Evolutionary conservation across 1,140 invertebrate species (phyloP).

Genomic region (Meloidogyne chitwoodi): DNA sequence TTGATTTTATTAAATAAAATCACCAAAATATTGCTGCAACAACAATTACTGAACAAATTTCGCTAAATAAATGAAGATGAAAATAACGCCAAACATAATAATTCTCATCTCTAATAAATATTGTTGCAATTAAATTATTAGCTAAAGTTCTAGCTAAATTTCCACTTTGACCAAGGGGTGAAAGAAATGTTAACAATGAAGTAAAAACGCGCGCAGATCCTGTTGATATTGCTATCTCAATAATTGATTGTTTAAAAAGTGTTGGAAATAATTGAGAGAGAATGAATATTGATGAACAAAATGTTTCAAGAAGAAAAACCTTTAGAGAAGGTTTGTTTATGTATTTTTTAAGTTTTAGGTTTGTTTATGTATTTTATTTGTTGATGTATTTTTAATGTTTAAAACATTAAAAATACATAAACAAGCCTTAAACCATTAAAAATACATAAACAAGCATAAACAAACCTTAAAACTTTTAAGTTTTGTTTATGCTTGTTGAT

Average conservation of each 20-base stretch:
- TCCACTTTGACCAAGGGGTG: constrained; percentile 28
- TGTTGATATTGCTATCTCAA: background rate
- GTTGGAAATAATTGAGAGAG: background rate
- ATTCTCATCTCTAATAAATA: constrained; percentile 20
- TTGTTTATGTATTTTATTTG: no score
- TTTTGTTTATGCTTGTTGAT: no score
- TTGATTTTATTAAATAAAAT: background rate
- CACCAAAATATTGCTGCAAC: constrained; percentile 21
- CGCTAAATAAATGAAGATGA: constrained; percentile 24
- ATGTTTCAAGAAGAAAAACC: background rate
- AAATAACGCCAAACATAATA: constrained; percentile 24
- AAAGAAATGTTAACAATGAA: constrained; percentile 12
- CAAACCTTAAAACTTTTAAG: no score
- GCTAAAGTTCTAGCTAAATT: constrained; percentile 27
- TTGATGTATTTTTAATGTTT: no score
- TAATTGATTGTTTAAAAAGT: background rate
- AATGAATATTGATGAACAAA: background rate
- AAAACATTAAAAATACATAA: no score
- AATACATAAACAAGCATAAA: no score
- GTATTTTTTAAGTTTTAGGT: no score
- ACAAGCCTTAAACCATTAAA: no score
- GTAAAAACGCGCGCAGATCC: background rate
- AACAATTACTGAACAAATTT: constrained; percentile 15
- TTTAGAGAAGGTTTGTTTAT: no score
- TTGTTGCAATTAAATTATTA: constrained; percentile 25